Percentiles rank a stretch among this genome's conserved stretches.
Evolutionary conservation across 2,113 vertebrate species (phyloP).

Genomic region (Calidris pygmaea): DNA sequence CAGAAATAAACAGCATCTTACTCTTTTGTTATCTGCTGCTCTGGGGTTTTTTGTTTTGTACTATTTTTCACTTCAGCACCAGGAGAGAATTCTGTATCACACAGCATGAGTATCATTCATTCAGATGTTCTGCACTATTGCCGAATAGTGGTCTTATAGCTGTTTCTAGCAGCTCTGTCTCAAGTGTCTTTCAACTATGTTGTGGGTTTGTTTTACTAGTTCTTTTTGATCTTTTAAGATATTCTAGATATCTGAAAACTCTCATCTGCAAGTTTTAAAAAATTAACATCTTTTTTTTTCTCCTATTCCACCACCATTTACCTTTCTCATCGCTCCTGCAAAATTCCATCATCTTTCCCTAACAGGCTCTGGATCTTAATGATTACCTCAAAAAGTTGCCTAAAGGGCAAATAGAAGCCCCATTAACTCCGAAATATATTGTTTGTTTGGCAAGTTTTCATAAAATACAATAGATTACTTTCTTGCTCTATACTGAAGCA

Average conservation of each 20-base stretch:
- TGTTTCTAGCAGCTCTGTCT: background rate
- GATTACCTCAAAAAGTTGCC: background rate
- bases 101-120: background rate
- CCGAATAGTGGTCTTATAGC: background rate
- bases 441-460: background rate
- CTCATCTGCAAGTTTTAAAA: background rate
- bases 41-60: rapidly evolving
- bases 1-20: background rate
- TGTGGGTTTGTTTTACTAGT: background rate
- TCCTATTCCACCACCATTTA: rapidly evolving
- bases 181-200: background rate
- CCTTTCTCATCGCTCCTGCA: background rate
- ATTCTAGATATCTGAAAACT: background rate
- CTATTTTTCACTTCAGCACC: background rate
- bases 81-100: background rate
- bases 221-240: background rate
- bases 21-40: background rate
- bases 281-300: background rate
- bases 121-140: background rate
- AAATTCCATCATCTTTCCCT: background rate
- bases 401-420: background rate
- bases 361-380: background rate
- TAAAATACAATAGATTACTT: background rate
- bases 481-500: background rate
- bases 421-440: background rate